phyloP scores from a whole-genome alignment of 2,888 invertebrate genomes.

The Mimumesa dahlbomi region DNA sequence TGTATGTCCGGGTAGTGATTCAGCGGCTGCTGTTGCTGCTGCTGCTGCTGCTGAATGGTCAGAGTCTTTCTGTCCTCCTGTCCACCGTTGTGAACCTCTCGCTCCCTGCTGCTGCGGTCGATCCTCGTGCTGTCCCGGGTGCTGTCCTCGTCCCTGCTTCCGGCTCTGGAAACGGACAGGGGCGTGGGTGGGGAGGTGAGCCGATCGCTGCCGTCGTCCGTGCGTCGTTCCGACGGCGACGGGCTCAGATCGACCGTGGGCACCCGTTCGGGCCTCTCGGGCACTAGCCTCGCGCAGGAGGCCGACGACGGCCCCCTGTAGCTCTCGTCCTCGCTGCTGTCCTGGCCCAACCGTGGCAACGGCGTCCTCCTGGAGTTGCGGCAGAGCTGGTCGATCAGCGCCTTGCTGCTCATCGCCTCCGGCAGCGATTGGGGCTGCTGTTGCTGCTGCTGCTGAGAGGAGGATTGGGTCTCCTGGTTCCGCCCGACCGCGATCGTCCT shows the following conservation, averaged over 20 bases:
- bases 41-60: constrained; percentile 60
- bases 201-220: constrained; percentile 76
- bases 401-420: constrained; percentile 83
- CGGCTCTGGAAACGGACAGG: constrained; percentile 70
- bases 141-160: constrained; percentile 74
- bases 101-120: constrained; percentile 75
- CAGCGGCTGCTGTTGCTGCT: constrained; percentile 59
- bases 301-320: constrained; percentile 68
- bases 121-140: constrained; percentile 72
- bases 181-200: constrained; percentile 76
- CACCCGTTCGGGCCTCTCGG: constrained; percentile 76
- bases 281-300: constrained; percentile 63
- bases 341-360: constrained; percentile 79
- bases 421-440: no score
- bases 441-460: constrained; percentile 81
- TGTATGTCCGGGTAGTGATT: constrained; percentile 79
- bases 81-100: constrained; percentile 74
- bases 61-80: constrained; percentile 69
- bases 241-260: constrained; percentile 79
- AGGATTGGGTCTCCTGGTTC: constrained; percentile 80
- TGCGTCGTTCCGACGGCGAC: constrained; percentile 75
- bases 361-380: constrained; percentile 83
- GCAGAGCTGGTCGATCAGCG: constrained; percentile 85
- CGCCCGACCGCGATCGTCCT: constrained; percentile 72
- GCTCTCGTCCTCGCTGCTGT: constrained; percentile 82